phyloP scores from a whole-genome alignment of 2,888 invertebrate species.

The Drosophila merina region DNA sequence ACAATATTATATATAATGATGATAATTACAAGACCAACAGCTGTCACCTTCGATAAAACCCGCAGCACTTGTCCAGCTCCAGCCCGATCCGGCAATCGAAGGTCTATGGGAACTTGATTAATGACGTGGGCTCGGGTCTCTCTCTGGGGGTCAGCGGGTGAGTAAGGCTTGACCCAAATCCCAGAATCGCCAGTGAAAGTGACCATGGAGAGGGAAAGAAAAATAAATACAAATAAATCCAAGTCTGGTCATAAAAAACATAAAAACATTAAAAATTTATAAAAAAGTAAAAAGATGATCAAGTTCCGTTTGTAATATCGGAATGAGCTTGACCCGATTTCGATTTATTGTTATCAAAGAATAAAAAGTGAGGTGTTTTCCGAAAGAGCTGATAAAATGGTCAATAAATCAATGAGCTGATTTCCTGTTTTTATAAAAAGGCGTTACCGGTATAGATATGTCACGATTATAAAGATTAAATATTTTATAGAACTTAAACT shows the following conservation, averaged over 20 bases:
- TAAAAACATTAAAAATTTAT: slow-evolving; percentile 14
- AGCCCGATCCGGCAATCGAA: slow-evolving; percentile 24
- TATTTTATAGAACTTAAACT: not conserved
- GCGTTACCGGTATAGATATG: not conserved
- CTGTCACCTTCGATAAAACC: slow-evolving; percentile 41
- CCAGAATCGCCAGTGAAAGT: slow-evolving; percentile 56
- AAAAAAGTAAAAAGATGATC: slow-evolving; percentile 1
- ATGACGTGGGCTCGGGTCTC: slow-evolving; percentile 19
- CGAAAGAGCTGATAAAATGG: slow-evolving; percentile 5
- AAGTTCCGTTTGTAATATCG: slow-evolving; percentile 20
- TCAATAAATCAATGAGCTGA: not conserved
- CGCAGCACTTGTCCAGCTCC: slow-evolving; percentile 10
- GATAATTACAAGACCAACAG: slow-evolving; percentile 31
- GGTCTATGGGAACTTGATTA: slow-evolving; percentile 43
- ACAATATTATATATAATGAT: slow-evolving; percentile 12
- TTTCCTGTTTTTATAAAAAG: not conserved
- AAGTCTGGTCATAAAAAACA: slow-evolving; percentile 12
- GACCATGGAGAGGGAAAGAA: slow-evolving; percentile 35
- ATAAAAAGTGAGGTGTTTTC: not conserved
- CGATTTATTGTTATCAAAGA: slow-evolving; percentile 9
- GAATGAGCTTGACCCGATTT: not conserved
- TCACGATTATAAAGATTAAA: too few species aligned
- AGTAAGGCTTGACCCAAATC: slow-evolving; percentile 53
- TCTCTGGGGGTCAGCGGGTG: slow-evolving; percentile 20
- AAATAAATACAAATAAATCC: not conserved